Percentiles rank a stretch among this genome's conserved stretches.
phyloP scores from a whole-genome alignment of 2,888 invertebrate genomes.

The Meghimatium bilineatum region DNA sequence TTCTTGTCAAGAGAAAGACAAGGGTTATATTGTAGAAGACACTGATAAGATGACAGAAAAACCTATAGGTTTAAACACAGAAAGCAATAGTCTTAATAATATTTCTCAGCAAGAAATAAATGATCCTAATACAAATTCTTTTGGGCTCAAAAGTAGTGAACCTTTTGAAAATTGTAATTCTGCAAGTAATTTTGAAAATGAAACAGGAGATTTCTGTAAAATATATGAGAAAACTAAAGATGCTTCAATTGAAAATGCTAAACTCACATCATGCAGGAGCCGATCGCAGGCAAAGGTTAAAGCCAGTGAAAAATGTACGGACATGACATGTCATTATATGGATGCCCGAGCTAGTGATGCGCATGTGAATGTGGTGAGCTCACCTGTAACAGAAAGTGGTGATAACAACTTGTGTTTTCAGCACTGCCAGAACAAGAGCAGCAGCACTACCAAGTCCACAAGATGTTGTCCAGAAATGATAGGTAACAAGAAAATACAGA shows the following conservation, averaged over 20 bases:
- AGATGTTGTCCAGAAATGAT: background rate
- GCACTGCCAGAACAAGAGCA: background rate
- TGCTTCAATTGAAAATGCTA: background rate
- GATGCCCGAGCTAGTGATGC: constrained; percentile 31
- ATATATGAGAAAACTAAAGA: background rate
- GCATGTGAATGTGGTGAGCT: constrained; percentile 8
- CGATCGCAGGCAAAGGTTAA: constrained; percentile 20
- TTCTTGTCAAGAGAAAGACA: background rate
- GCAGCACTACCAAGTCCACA: background rate
- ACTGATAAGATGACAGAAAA: background rate
- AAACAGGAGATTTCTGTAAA: background rate
- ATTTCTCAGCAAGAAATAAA: background rate
- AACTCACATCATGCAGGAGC: background rate
- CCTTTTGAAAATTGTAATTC: background rate
- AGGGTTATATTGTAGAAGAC: background rate
- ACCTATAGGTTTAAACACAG: too few relatives aligned
- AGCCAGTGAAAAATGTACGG: constrained; percentile 37
- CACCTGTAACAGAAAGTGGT: constrained; percentile 13
- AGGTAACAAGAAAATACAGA: background rate
- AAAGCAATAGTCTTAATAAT: background rate
- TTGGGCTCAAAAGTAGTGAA: background rate
- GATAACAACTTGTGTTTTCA: constrained; percentile 14
- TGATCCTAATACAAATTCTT: background rate
- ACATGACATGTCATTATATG: constrained; percentile 25
- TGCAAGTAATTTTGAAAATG: background rate